Conservation (phyloP, 2,797 vertebrate species). For the Enteromius argenteus region DNA sequence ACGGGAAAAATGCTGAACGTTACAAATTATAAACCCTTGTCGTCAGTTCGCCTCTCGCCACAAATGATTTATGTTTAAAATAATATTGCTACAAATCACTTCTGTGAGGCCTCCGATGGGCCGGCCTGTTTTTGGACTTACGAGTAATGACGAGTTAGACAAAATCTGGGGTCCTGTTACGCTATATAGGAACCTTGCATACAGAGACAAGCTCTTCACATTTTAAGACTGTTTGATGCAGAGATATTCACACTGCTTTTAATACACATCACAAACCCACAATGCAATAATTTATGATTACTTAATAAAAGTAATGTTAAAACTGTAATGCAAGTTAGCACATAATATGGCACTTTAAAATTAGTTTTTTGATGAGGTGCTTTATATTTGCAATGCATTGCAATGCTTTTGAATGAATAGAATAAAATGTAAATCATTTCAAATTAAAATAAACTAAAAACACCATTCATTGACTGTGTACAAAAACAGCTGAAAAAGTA, state of each 20-base stretch:
- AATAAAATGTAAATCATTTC: background rate
- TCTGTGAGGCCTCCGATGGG: slow-evolving; percentile 29
- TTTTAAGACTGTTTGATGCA: slow-evolving; percentile 8
- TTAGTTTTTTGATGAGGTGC: background rate
- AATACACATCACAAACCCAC: background rate
- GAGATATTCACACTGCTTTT: background rate
- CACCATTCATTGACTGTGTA: background rate
- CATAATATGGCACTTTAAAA: background rate
- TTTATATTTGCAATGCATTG: background rate
- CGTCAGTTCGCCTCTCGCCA: slow-evolving; percentile 36
- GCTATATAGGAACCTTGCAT: background rate
- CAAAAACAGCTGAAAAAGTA: background rate
- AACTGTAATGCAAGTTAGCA: background rate
- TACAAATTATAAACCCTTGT: slow-evolving; percentile 59
- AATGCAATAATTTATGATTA: background rate
- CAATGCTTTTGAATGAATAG: background rate
- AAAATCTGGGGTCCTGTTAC: slow-evolving; percentile 11
- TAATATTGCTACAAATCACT: slow-evolving; percentile 46
- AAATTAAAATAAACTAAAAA: background rate
- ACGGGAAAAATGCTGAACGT: slow-evolving; percentile 61
- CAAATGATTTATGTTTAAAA: slow-evolving; percentile 63
- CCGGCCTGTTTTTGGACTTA: slow-evolving; percentile 27
- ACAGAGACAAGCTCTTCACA: background rate
- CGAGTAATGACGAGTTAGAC: slow-evolving; percentile 34
- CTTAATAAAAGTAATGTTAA: background rate